phyloP scores from a whole-genome alignment of 2,888 invertebrate species.

The Saturnia japonica region DNA sequence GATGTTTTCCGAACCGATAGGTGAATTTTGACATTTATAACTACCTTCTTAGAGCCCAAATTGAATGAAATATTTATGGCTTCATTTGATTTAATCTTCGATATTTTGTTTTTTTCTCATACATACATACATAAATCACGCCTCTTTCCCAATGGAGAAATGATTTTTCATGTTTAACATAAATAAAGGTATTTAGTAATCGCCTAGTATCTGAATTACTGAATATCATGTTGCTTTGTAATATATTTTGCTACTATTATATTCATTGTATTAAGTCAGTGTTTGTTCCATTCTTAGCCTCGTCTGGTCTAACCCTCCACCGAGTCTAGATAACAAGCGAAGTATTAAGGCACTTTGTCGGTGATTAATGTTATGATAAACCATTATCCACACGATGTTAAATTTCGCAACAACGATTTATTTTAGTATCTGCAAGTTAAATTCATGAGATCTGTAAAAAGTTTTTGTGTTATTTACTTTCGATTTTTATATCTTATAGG shows the following conservation, averaged over 20 bases:
- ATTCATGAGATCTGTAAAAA: neutral
- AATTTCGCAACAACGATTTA: constrained; percentile 31
- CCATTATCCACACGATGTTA: constrained; percentile 31
- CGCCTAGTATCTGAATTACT: neutral
- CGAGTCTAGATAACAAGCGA: constrained; percentile 31
- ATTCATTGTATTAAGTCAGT: neutral
- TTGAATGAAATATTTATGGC: too few species aligned
- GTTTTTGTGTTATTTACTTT: too few species aligned
- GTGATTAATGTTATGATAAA: constrained; percentile 43
- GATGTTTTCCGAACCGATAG: too few species aligned
- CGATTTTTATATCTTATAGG: too few species aligned
- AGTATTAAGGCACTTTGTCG: constrained; percentile 41
- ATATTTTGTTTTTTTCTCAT: too few species aligned
- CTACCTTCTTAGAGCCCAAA: too few species aligned
- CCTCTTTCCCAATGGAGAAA: too few species aligned
- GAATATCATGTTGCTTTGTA: neutral
- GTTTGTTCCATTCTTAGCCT: neutral
- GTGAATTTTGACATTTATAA: too few species aligned
- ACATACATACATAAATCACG: too few species aligned
- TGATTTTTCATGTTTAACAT: too few species aligned
- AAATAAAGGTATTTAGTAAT: neutral
- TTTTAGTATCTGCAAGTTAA: neutral
- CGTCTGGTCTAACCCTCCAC: neutral
- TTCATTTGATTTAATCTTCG: too few species aligned
- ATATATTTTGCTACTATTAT: neutral